Evolutionary conservation across 2,888 invertebrate species (phyloP), one percentile per base, ranked within the genome.

Genomic region (Eutolmus rufibarbis): DNA sequence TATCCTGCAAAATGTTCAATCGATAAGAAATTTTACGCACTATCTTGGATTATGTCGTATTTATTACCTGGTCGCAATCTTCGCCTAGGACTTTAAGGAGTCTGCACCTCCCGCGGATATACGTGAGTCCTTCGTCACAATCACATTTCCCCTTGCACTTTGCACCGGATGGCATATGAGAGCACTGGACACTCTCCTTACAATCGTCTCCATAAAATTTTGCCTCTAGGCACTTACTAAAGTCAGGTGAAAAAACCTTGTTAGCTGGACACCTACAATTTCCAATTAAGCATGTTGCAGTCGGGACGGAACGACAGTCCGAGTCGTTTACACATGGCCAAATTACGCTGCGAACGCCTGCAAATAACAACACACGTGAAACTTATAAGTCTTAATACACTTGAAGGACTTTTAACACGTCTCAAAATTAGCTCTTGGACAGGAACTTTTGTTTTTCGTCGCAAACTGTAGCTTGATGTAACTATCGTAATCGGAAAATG

Each of bases 91-190:
- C 90, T 87, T 91, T 91, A 89, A 92, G 88, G 90, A 90, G 90
- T 89, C 91, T 90, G 90, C 93, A 93, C 89, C 91, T 91, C 89
- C 93, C 92, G 88, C 90, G 90, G 89, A 92, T 90, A 91, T 92
- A 93, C 88, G 90, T 91, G 89, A 91, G 91, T 89, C 91, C 92
- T 90, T 92, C 91, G 90, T 91, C 91, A 90, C 93, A 93, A 91
- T 91, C 91, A 91, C 93, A 93, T 91, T 91, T 91, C 91, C 92
- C 91, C 89, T 91, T 89, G 90, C 92, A 92, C 89, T 90, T 91
- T 90, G 92, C 91, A 91, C 92, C 92, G 89, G 92, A 91, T 91
- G 92, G 92, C 92, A 92, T 92, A 92, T 92, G 92, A 92, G 92
- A 92, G 90, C 92, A 92, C 90, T 92, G 92, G 90, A 90, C 91